Evolutionary conservation across 2,113 vertebrate genomes (phyloP).

Genomic region (Ceyx margarethae): DNA sequence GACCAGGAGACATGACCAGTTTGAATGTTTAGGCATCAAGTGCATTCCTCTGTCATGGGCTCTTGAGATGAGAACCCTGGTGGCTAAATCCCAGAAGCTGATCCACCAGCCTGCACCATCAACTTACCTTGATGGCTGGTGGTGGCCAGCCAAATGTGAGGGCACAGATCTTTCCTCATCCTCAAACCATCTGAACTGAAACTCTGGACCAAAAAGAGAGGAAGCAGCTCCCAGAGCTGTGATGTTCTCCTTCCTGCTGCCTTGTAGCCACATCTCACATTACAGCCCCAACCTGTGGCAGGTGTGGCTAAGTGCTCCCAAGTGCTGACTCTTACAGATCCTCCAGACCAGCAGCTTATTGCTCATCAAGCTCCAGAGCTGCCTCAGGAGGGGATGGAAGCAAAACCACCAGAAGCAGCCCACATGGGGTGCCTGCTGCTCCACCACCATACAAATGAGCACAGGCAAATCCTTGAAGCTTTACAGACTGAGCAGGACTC

Average conservation of each 20-base stretch:
- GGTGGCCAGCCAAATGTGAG: background rate
- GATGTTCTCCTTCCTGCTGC: background rate
- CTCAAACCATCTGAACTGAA: background rate
- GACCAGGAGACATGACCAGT: background rate
- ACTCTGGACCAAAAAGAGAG: background rate
- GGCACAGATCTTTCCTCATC: background rate
- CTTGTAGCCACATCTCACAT: background rate
- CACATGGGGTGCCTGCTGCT: rapidly evolving
- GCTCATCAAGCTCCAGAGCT: background rate
- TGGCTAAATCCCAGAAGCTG: background rate
- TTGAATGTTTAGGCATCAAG: background rate
- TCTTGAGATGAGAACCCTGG: background rate
- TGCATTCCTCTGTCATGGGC: background rate
- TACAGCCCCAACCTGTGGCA: background rate
- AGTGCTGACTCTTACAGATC: background rate
- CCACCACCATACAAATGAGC: rapidly evolving
- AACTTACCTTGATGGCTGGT: background rate
- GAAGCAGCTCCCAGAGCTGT: background rate
- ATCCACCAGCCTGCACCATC: rapidly evolving
- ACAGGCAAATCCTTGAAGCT: background rate
- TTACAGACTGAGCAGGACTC: background rate
- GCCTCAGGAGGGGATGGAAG: background rate
- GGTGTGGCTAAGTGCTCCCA: background rate
- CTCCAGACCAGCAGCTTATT: background rate
- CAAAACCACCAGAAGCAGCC: background rate